Percentiles rank a stretch among this genome's conserved stretches.
Evolutionary conservation across 2,888 invertebrate genomes (phyloP).

Genomic region (Xanthorhoe designata): DNA sequence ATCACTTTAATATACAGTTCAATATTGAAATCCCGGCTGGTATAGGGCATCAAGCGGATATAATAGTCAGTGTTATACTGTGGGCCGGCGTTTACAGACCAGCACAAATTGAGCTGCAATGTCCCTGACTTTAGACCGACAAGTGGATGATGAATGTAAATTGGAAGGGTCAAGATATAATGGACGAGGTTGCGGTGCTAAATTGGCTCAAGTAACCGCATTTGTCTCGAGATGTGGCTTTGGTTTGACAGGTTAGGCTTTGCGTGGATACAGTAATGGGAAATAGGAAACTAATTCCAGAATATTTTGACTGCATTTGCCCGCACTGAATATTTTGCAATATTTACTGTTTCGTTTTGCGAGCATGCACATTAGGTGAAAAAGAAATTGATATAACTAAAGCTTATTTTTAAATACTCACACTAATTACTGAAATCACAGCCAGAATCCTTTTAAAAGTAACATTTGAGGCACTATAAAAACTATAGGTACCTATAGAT

Average conservation of each 20-base stretch:
- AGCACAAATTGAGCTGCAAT: conserved; percentile 60
- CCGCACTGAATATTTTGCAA: background rate
- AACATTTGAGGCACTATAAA: conserved; percentile 42
- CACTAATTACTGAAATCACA: conserved; percentile 49
- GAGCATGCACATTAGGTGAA: background rate
- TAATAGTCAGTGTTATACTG: conserved; percentile 75
- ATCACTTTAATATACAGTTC: conserved; percentile 48
- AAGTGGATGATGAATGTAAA: conserved; percentile 49
- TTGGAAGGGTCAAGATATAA: conserved; percentile 58
- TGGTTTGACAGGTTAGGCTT: conserved; percentile 62
- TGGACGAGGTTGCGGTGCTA: conserved; percentile 66
- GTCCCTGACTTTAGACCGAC: conserved; percentile 48
- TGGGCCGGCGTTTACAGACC: conserved; percentile 67
- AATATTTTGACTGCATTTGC: background rate
- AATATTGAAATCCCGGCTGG: conserved; percentile 52
- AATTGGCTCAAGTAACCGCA: conserved; percentile 81
- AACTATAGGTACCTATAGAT: too few species aligned
- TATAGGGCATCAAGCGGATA: conserved; percentile 79
- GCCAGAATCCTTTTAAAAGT: conserved; percentile 43
- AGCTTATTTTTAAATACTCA: conserved; percentile 40
- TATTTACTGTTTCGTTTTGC: background rate
- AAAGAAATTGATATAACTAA: background rate
- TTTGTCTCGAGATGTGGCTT: conserved; percentile 68
- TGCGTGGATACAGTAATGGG: conserved; percentile 37
- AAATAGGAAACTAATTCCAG: conserved; percentile 21